Percentiles rank a stretch among this genome's conserved stretches.
These are phyloP conservation scores for Clupea harengus DNA, from an alignment of 2,113 vertebrate species.

Conservation along the genomic window DNA sequence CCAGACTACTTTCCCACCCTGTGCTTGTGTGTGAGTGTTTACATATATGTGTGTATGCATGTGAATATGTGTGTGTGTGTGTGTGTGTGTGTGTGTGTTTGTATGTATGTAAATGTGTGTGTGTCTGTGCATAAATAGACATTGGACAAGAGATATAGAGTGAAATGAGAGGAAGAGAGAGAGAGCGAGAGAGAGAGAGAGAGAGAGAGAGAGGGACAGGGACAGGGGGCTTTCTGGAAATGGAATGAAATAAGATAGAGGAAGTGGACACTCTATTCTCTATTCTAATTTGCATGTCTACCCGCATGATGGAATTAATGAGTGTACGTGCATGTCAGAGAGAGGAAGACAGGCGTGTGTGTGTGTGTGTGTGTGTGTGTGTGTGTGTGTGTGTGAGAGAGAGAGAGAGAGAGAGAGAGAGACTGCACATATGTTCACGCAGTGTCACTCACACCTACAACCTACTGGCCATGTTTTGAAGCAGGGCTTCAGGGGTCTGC, in stretches of 20 bases:
- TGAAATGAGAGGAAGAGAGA: neutral
- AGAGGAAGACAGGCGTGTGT: neutral
- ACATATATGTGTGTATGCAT: slow-evolving; percentile 9
- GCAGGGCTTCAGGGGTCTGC: no score
- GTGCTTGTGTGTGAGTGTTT: slow-evolving; percentile 22
- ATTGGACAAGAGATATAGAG: neutral
- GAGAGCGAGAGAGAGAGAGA: neutral
- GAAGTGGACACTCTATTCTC: neutral
- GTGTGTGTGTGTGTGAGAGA: no score
- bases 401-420: no score
- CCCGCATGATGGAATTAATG: neutral
- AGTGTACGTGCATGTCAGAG: neutral
- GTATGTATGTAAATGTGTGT: no score
- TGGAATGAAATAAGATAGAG: neutral
- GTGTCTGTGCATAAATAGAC: neutral
- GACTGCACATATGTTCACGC: no score
- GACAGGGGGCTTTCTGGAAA: neutral
- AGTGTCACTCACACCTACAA: no score
- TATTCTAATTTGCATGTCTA: neutral
- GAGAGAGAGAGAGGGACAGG: neutral
- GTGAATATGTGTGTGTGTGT: neutral
- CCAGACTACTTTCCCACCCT: slow-evolving; percentile 26
- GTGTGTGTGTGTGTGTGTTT: neutral
- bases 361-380: no score
- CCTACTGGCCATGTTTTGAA: no score